Base-by-base conservation (phyloP, 2,113 vertebrate species). In the Nothoprocta perdicaria region DNA sequence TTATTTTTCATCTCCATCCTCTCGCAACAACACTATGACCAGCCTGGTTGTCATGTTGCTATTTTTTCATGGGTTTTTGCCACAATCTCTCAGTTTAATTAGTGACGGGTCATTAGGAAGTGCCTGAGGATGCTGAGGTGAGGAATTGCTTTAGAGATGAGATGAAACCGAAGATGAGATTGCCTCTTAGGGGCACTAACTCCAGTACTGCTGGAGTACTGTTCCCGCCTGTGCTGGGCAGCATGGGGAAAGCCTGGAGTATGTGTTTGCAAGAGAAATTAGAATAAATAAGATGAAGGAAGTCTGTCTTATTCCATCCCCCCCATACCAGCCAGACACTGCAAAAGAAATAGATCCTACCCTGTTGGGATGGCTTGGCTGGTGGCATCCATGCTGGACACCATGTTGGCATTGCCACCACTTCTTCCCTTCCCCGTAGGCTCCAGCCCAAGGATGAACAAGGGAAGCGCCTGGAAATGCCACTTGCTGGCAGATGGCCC, bases 41-140 rank as follows among this genome's bases (percentile, higher is more conserved):
- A 68, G n/a, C 5, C 19, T 62, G 41, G 14, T 76, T 92, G 53
- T 52, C 81, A 62, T 4, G 13, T 9, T 90, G n/a, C 38, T 18
- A 26, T 88, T 86, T 66, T 2, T 57, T 90, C 57, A 16, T 17
- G 8, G 18, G 45, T 60, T 80, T 88, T 10, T 1, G 31, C 14
- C 9, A 41, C 14, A 22, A 35, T 62, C 79, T 50, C 14, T 68
- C n/a, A 79, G 27, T 84, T 93, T 82, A 76, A 69, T 69, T 73
- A 93, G 29, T 33, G 45, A 89, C 73, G 40, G 61, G 63, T 93
- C 84, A 89, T 69, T 93, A 88, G 43, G 55, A 94, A 78, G 15
- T 85, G 50, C 84, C 48, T 60, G 71, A 78, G 46, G 55, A 55
- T 83, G 63, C 4, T 80, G 8, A 65, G 46, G 27, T n/a, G 52